Evolutionary conservation across 2,113 vertebrate species (phyloP).

Genomic region (Melospiza georgiana): DNA sequence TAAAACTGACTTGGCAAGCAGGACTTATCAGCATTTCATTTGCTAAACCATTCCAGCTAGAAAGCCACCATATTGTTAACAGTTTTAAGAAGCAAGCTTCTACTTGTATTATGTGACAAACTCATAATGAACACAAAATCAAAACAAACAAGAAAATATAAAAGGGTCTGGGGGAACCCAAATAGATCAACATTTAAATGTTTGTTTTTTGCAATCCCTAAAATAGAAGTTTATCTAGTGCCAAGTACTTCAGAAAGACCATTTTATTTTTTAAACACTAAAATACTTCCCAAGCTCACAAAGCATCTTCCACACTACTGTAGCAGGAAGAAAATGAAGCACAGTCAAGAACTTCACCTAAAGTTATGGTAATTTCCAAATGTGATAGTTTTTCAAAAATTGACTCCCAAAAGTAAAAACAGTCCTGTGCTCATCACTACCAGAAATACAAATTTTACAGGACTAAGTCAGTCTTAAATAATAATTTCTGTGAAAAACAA

Average conservation of each 20-base stretch:
- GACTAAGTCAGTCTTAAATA: neutral
- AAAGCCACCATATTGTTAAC: neutral
- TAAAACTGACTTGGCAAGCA: neutral
- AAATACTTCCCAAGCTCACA: neutral
- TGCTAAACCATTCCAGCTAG: neutral
- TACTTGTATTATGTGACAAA: neutral
- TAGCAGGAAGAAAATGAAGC: neutral
- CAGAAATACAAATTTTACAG: neutral
- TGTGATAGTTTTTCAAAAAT: neutral
- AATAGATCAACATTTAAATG: neutral
- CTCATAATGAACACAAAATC: neutral
- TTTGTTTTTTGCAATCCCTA: neutral
- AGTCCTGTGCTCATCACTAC: neutral
- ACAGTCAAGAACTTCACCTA: neutral
- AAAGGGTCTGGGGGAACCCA: fast-evolving
- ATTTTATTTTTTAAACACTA: neutral
- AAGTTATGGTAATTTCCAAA: neutral
- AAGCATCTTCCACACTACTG: neutral
- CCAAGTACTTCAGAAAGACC: neutral
- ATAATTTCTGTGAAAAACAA: neutral
- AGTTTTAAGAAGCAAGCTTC: neutral
- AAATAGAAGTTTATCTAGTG: neutral
- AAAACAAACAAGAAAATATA: neutral
- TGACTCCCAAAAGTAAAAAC: neutral
- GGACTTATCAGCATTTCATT: neutral